Base-by-base conservation (phyloP, 2,888 invertebrate genomes). In the Ophion ellenae region DNA sequence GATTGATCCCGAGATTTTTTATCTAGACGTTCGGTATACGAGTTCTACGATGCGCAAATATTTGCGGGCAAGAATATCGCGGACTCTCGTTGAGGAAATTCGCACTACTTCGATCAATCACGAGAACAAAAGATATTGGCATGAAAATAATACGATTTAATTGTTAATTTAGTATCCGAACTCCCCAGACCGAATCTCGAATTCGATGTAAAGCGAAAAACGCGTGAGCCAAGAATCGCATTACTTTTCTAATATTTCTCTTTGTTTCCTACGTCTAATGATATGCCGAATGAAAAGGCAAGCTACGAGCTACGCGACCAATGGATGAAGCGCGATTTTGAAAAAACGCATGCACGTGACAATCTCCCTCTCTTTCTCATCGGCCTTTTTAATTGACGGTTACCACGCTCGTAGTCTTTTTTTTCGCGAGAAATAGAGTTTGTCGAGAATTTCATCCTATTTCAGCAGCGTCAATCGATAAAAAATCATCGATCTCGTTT, bases 211-310 rank as follows among this genome's bases (percentile, higher is more conserved):
- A 61, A 76, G 85, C 85, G 85, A 85, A 69, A 61, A 7, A 75
- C 69, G 69, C 74, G 40, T 67, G n/a, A 74, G 57, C 61, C 36
- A 71, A 59, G 24, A 57, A 70, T 83, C 28, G 47, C 57, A 14
- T 53, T 47, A 10, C 61, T 63, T 17, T 61, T 53, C 4, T 63
- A 11, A 36, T 57, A 14, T 32, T 61, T 77, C 57, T 24, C 14
- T 86, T 70, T 64, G 20, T 70, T 75, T 59, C 73, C 86, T 87
- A 88, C 32, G 64, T 45, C 85, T 88, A 88, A 84, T 88, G 88
- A 88, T 88, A 88, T 88, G 87, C 86, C 85, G 83, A 85, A 86
- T 84, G 77, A 83, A 84, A 88, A 87, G 88, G 86, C 88, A 86
- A 85, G 81, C 86, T 88, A 85, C 66, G 73, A 75, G 61, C 83